Conservation (phyloP, 1,140 invertebrate genomes). For the Diorhabda carinulata region DNA sequence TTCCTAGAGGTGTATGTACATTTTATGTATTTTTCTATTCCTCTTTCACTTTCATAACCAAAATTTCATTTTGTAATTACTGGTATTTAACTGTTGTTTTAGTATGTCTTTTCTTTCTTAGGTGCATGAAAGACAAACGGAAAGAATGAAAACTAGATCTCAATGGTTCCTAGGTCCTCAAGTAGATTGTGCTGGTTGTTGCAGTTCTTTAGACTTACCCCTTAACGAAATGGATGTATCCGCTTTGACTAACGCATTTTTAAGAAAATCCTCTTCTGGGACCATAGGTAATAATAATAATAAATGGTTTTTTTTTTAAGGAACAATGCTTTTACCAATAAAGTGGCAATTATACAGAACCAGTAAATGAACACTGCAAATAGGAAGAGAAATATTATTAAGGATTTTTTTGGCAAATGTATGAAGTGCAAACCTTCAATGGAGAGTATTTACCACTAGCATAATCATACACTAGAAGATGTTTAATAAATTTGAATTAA, state of each 20-base stretch:
- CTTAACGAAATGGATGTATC: conserved; percentile 54
- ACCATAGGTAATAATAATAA: conserved; percentile 40
- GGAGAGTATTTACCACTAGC: no score
- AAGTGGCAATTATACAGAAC: neutral
- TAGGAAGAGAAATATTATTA: neutral
- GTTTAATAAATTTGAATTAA: no score
- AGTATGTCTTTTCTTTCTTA: conserved; percentile 44
- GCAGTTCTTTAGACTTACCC: conserved; percentile 52
- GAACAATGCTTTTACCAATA: neutral
- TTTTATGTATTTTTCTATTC: no score
- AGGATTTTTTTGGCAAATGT: neutral
- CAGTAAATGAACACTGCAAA: neutral
- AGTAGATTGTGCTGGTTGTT: conserved; percentile 54
- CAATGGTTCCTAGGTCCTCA: conserved; percentile 89
- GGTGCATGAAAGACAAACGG: conserved; percentile 91
- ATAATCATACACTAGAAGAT: no score
- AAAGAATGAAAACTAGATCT: conserved; percentile 86
- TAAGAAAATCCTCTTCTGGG: conserved; percentile 45
- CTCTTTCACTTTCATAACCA: no score
- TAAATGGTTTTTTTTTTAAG: neutral
- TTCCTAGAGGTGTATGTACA: no score
- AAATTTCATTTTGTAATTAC: no score
- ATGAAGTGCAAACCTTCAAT: no score
- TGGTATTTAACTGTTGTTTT: no score
- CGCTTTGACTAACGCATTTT: conserved; percentile 39